Evolutionary conservation across 1,140 invertebrate species (phyloP).

Genomic region (Phenacoccus solenopsis): DNA sequence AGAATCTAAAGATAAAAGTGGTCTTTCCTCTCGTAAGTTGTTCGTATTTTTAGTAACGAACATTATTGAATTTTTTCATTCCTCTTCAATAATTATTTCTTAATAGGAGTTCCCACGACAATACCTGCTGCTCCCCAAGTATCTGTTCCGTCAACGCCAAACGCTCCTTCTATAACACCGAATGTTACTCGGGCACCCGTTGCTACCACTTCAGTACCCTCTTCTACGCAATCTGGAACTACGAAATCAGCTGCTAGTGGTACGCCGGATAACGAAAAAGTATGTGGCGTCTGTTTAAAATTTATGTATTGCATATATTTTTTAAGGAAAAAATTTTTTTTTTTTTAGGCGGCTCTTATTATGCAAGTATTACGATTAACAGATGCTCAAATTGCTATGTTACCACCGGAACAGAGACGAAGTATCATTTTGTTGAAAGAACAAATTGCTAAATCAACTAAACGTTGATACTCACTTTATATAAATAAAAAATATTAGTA

Average conservation of each 20-base stretch:
- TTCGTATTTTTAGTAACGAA: background rate
- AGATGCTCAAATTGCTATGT: conserved; percentile 91
- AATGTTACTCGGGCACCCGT: background rate
- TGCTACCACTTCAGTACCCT: background rate
- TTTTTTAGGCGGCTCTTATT: conserved; percentile 71
- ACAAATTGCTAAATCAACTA: conserved; percentile 68
- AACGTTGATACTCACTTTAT: conserved; percentile 20
- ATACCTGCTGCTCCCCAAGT: background rate
- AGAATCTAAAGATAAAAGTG: background rate
- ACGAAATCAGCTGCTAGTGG: background rate
- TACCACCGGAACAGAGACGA: conserved; percentile 90
- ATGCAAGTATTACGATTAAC: conserved; percentile 98
- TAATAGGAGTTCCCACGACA: background rate
- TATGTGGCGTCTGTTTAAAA: background rate
- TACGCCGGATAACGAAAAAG: conserved; percentile 36
- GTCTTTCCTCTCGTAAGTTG: background rate
- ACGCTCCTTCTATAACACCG: background rate
- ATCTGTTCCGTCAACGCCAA: background rate
- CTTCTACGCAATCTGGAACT: background rate
- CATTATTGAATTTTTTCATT: too few species aligned
- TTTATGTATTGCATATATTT: background rate
- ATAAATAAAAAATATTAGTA: too few species aligned
- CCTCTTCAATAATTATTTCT: too few species aligned
- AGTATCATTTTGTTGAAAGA: conserved; percentile 96
- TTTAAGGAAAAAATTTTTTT: conserved; percentile 20